Evolutionary conservation across 2,797 vertebrate genomes (phyloP), one percentile per base, ranked within the genome.

Genomic region (Sphenopsis melanotis): DNA sequence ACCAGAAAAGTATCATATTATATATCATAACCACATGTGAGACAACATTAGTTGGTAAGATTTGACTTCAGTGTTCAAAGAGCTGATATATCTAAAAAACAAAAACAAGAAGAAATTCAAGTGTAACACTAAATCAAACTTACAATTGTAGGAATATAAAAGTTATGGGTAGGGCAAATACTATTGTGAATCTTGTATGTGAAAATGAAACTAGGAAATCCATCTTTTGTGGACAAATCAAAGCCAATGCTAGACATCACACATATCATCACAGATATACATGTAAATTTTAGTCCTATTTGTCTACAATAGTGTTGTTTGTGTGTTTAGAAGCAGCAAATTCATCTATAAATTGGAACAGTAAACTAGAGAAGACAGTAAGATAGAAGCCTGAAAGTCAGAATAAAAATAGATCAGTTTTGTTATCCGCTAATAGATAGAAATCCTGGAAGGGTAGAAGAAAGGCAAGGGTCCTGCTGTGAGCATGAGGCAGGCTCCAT

Each of bases 371-470:
- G 65, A 94, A 93, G 29, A 57, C 92, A 89, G 57, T 87, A 91
- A 91, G 72, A 92, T 65, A 91, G 90, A 93, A 96, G 66, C 27
- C 63, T 95, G 88, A 90, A 97, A 96, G 64, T 90, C 93, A 84
- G 61, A 91, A 93, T 89, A 96, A 96, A 95, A 96, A 96, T 93
- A 95, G 94, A 97, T 96, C 91, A 85, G 72, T 97, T 97, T 97
- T 96, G 87, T 96, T 96, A 95, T 92, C 75, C 80, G 95, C 85
- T 93, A 96, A 97, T 91, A 97, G 95, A 97, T 74, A 96, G 95
- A 96, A 96, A 94, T 94, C 87, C 93, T 97, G 89, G 92, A 94
- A 97, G 96, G 89, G 47, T 90, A 92, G 94, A 91, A 97, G 79
- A 97, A 96, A 97, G 87, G 83, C 75, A 92, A 91, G 66, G 46